Evolutionary conservation across 2,113 vertebrate species (phyloP).

Genomic region (Corythaeola cristata): DNA sequence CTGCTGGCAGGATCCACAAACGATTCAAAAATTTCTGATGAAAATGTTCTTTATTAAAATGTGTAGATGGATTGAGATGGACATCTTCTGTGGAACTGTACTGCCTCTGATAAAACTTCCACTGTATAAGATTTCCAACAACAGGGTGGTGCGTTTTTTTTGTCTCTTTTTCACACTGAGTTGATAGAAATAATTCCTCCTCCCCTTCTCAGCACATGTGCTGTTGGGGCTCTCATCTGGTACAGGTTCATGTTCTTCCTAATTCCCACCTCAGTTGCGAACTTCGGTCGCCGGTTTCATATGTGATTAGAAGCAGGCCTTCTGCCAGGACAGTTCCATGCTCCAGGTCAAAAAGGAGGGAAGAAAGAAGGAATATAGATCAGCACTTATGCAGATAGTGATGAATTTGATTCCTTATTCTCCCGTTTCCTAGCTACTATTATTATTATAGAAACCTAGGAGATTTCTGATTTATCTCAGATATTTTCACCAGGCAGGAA

Average conservation of each 20-base stretch:
- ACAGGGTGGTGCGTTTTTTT: background rate
- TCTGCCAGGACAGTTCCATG: background rate
- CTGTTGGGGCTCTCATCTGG: background rate
- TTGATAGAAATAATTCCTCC: background rate
- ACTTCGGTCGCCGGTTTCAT: background rate
- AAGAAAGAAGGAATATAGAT: background rate
- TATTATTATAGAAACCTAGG: constrained; percentile 5
- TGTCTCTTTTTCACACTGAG: background rate
- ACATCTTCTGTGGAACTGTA: background rate
- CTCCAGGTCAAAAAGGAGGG: background rate
- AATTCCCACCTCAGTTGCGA: background rate
- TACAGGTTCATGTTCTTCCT: background rate
- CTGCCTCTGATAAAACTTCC: background rate
- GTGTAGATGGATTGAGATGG: background rate
- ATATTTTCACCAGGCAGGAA: background rate
- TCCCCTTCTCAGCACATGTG: background rate
- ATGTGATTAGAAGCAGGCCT: background rate
- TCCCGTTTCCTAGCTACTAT: constrained; percentile 26
- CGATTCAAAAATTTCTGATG: background rate
- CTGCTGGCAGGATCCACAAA: background rate
- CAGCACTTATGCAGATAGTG: background rate
- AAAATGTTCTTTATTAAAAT: background rate
- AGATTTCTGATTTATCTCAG: constrained; percentile 15
- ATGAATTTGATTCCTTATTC: background rate
- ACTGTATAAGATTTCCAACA: background rate